These are phyloP conservation scores for Cyprinodon brontotheroides DNA, from an alignment of 2,113 vertebrate genomes.

Conservation along the genomic window DNA sequence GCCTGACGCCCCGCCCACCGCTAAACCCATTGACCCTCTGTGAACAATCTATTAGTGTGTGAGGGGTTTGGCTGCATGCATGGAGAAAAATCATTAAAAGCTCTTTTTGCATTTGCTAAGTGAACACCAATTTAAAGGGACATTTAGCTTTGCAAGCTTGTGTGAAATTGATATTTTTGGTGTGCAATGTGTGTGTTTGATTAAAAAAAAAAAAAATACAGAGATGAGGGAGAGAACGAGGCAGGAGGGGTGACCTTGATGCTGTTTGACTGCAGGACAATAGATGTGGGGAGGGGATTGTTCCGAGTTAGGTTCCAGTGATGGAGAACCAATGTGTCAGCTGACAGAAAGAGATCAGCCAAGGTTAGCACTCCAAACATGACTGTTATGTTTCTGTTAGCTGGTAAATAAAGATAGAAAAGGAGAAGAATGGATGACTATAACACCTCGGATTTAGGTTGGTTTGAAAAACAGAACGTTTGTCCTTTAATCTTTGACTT, in stretches of 20 bases:
- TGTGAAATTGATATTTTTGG: not conserved
- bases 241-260: conserved; percentile 69
- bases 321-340: conserved; percentile 42
- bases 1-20: conserved; percentile 59
- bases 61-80: conserved; percentile 18
- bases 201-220: conserved; percentile 23
- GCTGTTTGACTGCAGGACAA: conserved; percentile 57
- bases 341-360: conserved; percentile 57
- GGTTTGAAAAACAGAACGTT: not conserved
- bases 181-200: not conserved
- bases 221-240: conserved; percentile 25
- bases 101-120: conserved; percentile 31
- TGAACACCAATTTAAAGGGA: conserved; percentile 15
- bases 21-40: conserved; percentile 70
- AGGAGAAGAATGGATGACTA: not conserved
- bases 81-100: conserved; percentile 23
- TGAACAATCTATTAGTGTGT: conserved; percentile 60
- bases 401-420: conserved; percentile 3
- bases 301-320: conserved; percentile 16
- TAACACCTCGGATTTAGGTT: not conserved
- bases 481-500: not conserved
- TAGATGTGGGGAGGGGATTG: conserved; percentile 24
- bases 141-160: conserved; percentile 2
- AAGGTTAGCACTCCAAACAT: conserved; percentile 34
- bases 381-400: conserved; percentile 31